phyloP scores from a whole-genome alignment of 1,140 invertebrate genomes.

The Brachionus rotundiformis region DNA sequence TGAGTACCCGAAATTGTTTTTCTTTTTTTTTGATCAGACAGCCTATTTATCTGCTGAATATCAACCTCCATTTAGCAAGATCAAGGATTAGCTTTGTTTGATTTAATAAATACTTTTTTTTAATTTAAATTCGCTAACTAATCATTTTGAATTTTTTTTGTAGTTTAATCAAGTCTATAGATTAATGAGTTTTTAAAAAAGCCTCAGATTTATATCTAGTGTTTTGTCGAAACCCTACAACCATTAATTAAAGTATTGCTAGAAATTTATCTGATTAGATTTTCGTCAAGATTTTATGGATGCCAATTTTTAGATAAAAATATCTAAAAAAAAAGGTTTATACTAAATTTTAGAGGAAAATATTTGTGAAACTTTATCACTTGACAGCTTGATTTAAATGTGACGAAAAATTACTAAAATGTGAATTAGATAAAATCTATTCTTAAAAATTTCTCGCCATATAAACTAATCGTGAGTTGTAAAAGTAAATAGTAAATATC shows the following conservation, averaged over 20 bases:
- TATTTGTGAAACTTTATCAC: not conserved
- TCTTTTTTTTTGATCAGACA: slow-evolving; percentile 1
- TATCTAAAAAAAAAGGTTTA: not conserved
- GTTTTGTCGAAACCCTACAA: slow-evolving; percentile 13
- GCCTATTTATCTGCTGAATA: not conserved
- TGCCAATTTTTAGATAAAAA: slow-evolving; percentile 36
- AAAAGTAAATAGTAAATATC: not conserved
- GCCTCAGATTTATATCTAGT: not conserved
- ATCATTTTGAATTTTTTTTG: not conserved
- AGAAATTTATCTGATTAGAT: slow-evolving; percentile 37
- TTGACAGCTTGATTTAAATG: slow-evolving; percentile 33
- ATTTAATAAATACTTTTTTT: not conserved
- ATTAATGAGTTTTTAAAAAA: not conserved
- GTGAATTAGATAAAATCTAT: not conserved
- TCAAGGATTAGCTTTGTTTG: not conserved
- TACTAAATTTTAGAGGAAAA: not conserved
- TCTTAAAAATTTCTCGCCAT: slow-evolving; percentile 16
- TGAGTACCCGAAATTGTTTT: slow-evolving; percentile 10
- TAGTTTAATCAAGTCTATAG: not conserved
- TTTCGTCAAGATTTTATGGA: slow-evolving; percentile 39
- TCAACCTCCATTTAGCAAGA: not conserved
- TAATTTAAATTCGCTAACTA: not conserved
- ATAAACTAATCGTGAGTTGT: not conserved
- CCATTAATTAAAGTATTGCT: slow-evolving; percentile 20
- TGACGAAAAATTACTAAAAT: not conserved